Evolutionary conservation across 1,140 invertebrate genomes (phyloP), one percentile per base, ranked within the genome.

Genomic region (Tetramorium simillimum): DNA sequence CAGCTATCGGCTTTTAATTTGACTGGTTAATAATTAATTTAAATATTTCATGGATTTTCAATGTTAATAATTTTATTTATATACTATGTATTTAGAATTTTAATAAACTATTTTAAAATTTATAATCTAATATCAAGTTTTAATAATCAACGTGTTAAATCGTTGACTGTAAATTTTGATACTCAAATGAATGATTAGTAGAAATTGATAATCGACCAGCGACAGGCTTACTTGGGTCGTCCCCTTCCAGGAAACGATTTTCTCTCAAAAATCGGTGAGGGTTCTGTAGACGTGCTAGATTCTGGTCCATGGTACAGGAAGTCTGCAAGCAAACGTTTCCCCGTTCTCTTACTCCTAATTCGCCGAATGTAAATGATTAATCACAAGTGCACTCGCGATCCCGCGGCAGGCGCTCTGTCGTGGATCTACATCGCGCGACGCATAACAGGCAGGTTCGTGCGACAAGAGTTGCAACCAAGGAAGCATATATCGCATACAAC

Each of bases 281-380:
- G 95, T 95, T 96, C 95, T 93, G 95, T 96, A 94, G 95, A 96
- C 94, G 95, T 96, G 93, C 95, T 95, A 94, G 95, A 96, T 95
- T 96, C 95, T 94, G 95, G 95, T 94, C 95, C 95, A 94, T 96
- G 95, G 94, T 96, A 95, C 93, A 96, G 92, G 93, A 96, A 95
- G 94, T 96, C 95, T 95, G 91, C 0, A 93, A 93, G 65, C 37
- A 92, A 72, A 80, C 18, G 40, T 60, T 60, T 60, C 14, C 12
- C 51, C 51, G 21, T 82, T 33, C 46, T 37, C 43, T 43, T 73
- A 37, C 14, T 49, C 2, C 28, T 43, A 60, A 24, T 46, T 72
- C 24, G 14, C 28, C 4, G 14, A 72, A 72, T 16, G 24, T 70
- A 43, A 82, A 72, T 14, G 12, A 81, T 70, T 33, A 70, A 46